Evolutionary conservation across 2,113 vertebrate species (phyloP).

Genomic region (Scolopax mira): DNA sequence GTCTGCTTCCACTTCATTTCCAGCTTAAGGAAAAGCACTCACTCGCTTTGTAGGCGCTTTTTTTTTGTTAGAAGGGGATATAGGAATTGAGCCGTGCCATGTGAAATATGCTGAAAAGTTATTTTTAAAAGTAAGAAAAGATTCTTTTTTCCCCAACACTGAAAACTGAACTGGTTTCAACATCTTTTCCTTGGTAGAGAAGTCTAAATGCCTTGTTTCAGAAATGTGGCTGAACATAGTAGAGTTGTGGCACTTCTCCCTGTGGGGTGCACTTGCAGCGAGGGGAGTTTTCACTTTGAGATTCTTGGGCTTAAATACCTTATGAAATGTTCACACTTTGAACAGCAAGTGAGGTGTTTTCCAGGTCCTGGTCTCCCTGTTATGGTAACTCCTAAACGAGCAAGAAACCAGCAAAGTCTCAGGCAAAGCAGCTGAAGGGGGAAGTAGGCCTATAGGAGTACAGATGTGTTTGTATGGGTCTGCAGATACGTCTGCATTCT

Average conservation of each 20-base stretch:
- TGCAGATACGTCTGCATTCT: neutral
- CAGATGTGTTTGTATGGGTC: neutral
- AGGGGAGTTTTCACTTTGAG: neutral
- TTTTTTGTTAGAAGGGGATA: neutral
- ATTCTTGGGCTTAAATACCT: neutral
- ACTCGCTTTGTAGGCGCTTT: neutral
- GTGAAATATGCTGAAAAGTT: neutral
- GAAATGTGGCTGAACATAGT: neutral
- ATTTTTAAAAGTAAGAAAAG: neutral
- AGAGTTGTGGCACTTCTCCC: neutral
- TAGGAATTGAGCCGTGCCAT: neutral
- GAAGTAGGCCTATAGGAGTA: neutral
- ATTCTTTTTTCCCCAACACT: neutral
- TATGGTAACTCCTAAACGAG: neutral
- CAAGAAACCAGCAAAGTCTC: neutral
- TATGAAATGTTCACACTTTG: neutral
- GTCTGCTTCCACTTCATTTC: neutral
- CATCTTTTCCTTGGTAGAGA: neutral
- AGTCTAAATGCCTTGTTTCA: neutral
- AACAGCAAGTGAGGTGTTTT: neutral
- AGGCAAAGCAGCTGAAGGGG: neutral
- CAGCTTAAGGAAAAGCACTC: neutral
- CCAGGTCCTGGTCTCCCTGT: neutral
- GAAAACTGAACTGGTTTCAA: neutral
- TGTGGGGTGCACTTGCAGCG: neutral